Conservation (phyloP, 1,140 invertebrate genomes). For the Zaprionus ornatus region DNA sequence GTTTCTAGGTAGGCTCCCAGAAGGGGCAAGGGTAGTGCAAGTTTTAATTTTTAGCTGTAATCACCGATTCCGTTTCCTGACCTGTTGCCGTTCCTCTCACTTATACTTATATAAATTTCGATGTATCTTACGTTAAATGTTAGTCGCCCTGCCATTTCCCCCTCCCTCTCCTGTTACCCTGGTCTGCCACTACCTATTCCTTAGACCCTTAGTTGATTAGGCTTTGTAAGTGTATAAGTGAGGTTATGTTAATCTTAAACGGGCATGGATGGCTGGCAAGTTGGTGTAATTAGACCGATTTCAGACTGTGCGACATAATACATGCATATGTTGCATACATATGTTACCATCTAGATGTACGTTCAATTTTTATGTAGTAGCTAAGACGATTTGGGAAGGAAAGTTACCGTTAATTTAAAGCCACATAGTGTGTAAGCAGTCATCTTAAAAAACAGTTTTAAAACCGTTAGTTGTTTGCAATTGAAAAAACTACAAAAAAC, state of each 20-base stretch:
- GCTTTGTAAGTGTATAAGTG: conserved; percentile 59
- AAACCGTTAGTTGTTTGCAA: conserved; percentile 54
- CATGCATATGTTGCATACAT: conserved; percentile 14
- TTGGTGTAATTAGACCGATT: conserved; percentile 33
- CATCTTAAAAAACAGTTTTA: conserved; percentile 29
- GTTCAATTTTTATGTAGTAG: conserved; percentile 51
- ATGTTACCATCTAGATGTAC: conserved; percentile 44
- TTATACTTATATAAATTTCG: conserved; percentile 4
- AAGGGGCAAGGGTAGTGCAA: conserved; percentile 13
- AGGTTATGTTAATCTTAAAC: conserved; percentile 70
- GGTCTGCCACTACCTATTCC: conserved; percentile 8
- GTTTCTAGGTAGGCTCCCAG: conserved; percentile 46
- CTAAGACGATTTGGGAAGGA: conserved; percentile 39
- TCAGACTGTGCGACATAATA: conserved; percentile 26
- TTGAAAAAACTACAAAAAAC: conserved; percentile 23
- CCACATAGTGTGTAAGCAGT: conserved; percentile 20
- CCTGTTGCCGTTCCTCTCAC: not conserved
- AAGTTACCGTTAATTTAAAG: conserved; percentile 43
- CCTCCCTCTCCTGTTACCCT: conserved; percentile 16
- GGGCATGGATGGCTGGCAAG: conserved; percentile 20
- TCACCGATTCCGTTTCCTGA: not conserved
- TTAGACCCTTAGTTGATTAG: conserved; percentile 17
- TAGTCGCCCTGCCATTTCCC: conserved; percentile 2
- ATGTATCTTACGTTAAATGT: conserved; percentile 15
- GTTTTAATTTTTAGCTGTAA: conserved; percentile 19